These are phyloP conservation scores for Ectemnius cavifrons DNA, from an alignment of 2,888 invertebrate species.

Conservation along the genomic window DNA sequence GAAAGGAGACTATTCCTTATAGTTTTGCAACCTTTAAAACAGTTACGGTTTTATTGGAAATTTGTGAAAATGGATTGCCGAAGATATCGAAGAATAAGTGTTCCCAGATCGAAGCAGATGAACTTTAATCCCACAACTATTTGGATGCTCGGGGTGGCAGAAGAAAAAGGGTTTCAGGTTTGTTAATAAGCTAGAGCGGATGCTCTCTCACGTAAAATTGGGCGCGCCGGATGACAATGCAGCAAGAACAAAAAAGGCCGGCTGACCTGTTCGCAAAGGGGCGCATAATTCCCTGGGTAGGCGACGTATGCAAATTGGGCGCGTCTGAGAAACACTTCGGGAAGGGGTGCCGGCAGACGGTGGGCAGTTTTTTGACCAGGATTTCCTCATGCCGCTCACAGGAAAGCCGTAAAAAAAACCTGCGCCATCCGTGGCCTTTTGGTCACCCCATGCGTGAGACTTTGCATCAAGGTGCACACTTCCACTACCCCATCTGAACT, in stretches of 20 bases:
- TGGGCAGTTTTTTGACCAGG: conserved; percentile 69
- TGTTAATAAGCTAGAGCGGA: neutral
- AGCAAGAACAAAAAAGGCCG: conserved; percentile 41
- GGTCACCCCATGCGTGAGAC: conserved; percentile 39
- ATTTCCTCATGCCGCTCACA: conserved; percentile 66
- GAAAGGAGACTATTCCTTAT: too few relatives aligned
- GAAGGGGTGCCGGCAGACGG: conserved; percentile 27
- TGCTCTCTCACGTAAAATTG: conserved; percentile 29
- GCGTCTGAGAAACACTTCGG: conserved; percentile 53
- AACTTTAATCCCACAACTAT: too few relatives aligned
- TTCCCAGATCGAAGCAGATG: too few relatives aligned
- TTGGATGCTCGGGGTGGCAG: too few relatives aligned
- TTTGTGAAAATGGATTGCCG: too few relatives aligned
- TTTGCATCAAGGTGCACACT: conserved; percentile 44
- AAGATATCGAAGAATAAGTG: too few relatives aligned
- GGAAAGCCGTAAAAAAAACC: conserved; percentile 62
- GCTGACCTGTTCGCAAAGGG: conserved; percentile 23
- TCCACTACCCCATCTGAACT: neutral
- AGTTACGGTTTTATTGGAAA: too few relatives aligned
- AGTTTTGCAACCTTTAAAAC: too few relatives aligned
- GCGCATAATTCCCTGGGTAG: conserved; percentile 33
- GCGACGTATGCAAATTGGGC: conserved; percentile 59
- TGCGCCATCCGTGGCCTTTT: conserved; percentile 35
- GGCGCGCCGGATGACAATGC: conserved; percentile 21
- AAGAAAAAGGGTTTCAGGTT: neutral